Base-by-base conservation (phyloP, 2,888 invertebrate species). In the Sylvicola cinctus region DNA sequence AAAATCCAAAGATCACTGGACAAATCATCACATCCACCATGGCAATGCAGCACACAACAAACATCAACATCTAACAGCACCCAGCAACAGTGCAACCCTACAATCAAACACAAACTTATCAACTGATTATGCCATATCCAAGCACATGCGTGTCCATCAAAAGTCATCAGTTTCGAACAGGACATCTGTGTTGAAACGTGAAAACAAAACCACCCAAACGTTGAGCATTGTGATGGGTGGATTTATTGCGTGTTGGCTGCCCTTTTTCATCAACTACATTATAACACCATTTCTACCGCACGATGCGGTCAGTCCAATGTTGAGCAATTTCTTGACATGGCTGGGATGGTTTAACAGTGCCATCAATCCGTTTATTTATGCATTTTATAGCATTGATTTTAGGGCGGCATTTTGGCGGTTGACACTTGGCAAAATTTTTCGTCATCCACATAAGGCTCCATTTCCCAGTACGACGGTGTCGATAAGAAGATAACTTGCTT, bases 361-460 rank as follows among this genome's bases (percentile, higher is more conserved):
- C 3, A 81, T 87, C 39, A 87, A 87, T 59, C 85, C 87, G 0
- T 84, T 85, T 49, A 87, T 87, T 46, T 87, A 87, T 49, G 85
- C 85, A 11, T 85, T 85, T 51, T 84, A 83, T 56, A 84, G 83
- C 42, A 77, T 77, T 0, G 85, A 85, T 51, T 85, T 85, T 49
- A 68, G 85, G 50, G 66, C 79, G 44, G 84, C 85, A 0, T 84
- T 85, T 49, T 84, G 83, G 83, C 65, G 81, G 41, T 58, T 85
- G 26, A 85, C 85, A 31, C 53, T 54, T 32, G 43, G 50, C 10
- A 47, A 48, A 30, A 48, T 58, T 36, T 57, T 51, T 35, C 54
- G 49, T 39, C 49, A 46, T 34, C 50, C 49, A 36, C 30, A 31
- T 20, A 54, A 51, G 29, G 36, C 32, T n/a, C 34, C 38, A n/a